phyloP scores from a whole-genome alignment of 2,888 invertebrate genomes.

The Tachina fera region DNA sequence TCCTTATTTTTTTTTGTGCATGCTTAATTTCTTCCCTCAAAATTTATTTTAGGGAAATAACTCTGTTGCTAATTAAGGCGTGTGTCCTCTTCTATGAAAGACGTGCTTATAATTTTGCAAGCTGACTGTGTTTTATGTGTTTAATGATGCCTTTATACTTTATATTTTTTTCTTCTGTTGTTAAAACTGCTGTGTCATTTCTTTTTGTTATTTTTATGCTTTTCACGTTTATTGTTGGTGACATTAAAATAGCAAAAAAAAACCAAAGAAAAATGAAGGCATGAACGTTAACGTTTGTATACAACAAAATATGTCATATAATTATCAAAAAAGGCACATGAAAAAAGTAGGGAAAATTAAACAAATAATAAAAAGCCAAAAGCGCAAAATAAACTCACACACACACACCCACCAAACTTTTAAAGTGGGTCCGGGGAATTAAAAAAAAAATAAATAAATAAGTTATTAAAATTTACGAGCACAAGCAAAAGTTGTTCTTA shows the following conservation, averaged over 20 bases:
- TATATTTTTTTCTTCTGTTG: neutral
- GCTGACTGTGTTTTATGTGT: constrained; percentile 27
- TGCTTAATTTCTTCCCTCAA: neutral
- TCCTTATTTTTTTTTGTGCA: too few relatives aligned
- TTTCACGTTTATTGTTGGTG: constrained; percentile 55
- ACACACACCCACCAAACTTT: neutral
- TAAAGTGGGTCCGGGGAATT: constrained; percentile 24
- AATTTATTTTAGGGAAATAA: neutral
- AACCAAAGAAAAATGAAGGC: neutral
- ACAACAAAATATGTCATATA: constrained; percentile 19
- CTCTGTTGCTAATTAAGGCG: neutral
- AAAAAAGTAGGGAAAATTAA: constrained; percentile 15
- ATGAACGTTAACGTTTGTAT: constrained; percentile 7
- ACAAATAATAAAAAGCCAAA: constrained; percentile 37
- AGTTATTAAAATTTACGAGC: neutral
- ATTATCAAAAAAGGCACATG: neutral
- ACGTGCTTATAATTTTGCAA: constrained; percentile 37
- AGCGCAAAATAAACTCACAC: neutral
- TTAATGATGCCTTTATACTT: constrained; percentile 56
- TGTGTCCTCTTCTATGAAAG: constrained; percentile 7
- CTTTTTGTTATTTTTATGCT: constrained; percentile 47
- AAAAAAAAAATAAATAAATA: neutral
- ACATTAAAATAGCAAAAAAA: constrained; percentile 43
- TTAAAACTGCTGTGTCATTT: constrained; percentile 19
- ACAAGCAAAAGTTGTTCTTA: neutral